Conservation (phyloP, 2,888 invertebrate genomes). For the Maniola hyperantus region DNA sequence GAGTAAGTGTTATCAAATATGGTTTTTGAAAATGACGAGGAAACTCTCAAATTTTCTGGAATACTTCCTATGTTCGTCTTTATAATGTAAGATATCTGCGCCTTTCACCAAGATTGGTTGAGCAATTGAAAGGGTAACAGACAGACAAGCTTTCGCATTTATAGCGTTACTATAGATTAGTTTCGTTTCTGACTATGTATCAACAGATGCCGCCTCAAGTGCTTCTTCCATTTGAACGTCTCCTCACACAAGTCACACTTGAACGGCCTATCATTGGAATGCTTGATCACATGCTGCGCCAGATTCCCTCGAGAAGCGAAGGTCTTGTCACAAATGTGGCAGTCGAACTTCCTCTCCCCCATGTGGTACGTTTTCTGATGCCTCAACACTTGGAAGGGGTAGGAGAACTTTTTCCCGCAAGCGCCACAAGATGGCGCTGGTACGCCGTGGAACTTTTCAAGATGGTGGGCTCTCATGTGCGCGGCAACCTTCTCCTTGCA, state of each 20-base stretch:
- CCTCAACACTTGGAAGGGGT: conserved; percentile 51
- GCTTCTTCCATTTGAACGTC: conserved; percentile 47
- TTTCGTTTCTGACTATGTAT: conserved; percentile 37
- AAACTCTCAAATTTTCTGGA: too few species aligned
- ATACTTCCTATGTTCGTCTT: too few species aligned
- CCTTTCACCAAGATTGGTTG: too few species aligned
- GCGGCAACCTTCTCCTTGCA: conserved; percentile 54
- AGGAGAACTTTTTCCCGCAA: conserved; percentile 60
- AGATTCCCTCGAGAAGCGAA: conserved; percentile 59
- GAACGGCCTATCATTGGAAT: conserved; percentile 49
- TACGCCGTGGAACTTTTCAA: conserved; percentile 58
- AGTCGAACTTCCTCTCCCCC: conserved; percentile 62
- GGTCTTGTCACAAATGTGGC: conserved; percentile 72
- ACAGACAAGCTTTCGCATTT: too few species aligned
- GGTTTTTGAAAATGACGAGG: too few species aligned
- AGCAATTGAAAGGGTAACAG: too few species aligned
- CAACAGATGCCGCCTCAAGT: conserved; percentile 42
- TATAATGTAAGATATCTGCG: too few species aligned
- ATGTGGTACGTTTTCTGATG: conserved; percentile 62
- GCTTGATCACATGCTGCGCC: conserved; percentile 46
- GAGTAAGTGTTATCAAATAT: too few species aligned
- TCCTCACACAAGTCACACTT: conserved; percentile 47
- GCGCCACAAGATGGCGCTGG: conserved; percentile 59
- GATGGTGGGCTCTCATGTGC: conserved; percentile 52
- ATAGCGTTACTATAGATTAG: not conserved